Conservation (phyloP, 1,140 invertebrate species). For the Anthonomus grandis region DNA sequence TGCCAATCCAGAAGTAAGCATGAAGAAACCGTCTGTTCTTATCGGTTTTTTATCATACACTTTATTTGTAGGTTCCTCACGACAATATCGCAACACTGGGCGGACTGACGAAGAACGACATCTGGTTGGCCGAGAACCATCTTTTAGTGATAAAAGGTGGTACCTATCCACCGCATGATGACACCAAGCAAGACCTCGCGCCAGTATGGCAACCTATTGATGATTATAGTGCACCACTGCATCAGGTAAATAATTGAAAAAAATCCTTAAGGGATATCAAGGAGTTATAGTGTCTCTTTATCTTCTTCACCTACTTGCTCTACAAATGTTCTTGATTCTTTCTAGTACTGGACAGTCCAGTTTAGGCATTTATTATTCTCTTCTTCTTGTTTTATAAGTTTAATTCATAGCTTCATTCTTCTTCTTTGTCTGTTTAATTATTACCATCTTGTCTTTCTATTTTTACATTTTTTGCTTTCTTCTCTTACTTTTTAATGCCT, state of each 20-base stretch:
- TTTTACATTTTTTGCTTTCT: too few relatives aligned
- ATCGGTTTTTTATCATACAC: background rate
- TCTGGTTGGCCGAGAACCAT: slow-evolving; percentile 87
- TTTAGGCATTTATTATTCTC: too few relatives aligned
- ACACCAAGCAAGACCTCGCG: slow-evolving; percentile 23
- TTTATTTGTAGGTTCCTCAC: slow-evolving; percentile 50
- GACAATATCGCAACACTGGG: slow-evolving; percentile 76
- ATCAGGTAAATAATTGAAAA: slow-evolving; percentile 57
- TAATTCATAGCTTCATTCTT: too few relatives aligned
- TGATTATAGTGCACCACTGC: slow-evolving; percentile 71
- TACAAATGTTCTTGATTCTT: too few relatives aligned
- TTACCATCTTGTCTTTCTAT: too few relatives aligned
- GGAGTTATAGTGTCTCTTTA: background rate
- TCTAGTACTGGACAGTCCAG: too few relatives aligned
- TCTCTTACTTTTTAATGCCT: too few relatives aligned
- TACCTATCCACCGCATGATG: slow-evolving; percentile 56
- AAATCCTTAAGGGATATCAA: background rate
- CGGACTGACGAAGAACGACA: slow-evolving; percentile 77
- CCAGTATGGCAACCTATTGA: slow-evolving; percentile 74
- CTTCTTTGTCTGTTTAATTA: too few relatives aligned
- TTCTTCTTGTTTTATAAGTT: too few relatives aligned
- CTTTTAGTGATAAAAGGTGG: slow-evolving; percentile 79
- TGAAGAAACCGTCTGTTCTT: background rate
- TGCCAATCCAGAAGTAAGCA: slow-evolving; percentile 65
- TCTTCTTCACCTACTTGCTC: too few relatives aligned